Evolutionary conservation across 2,113 vertebrate species (phyloP).

Genomic region (Lathamus discolor): DNA sequence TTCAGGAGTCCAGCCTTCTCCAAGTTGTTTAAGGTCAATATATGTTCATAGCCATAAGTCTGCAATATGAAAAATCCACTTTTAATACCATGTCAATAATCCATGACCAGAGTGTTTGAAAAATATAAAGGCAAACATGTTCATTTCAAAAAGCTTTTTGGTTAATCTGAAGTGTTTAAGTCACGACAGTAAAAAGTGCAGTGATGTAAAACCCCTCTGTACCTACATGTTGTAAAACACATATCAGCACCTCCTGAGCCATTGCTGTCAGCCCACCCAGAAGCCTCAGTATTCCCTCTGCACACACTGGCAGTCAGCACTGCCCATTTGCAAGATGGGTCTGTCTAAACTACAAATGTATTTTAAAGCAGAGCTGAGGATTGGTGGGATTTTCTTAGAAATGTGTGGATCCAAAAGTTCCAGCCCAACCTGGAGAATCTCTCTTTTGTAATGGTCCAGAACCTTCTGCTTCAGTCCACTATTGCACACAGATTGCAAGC

Average conservation of each 20-base stretch:
- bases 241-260: not conserved
- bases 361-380: not conserved
- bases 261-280: not conserved
- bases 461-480: slow-evolving; percentile 96
- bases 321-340: not conserved
- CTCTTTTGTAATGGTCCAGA: slow-evolving; percentile 92
- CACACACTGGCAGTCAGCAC: not conserved
- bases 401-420: not conserved
- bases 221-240: not conserved
- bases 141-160: not conserved
- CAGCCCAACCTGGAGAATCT: slow-evolving; percentile 90
- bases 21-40: slow-evolving; percentile 91
- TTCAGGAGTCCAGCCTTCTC: slow-evolving; percentile 93
- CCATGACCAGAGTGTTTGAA: not conserved
- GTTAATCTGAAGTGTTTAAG: not conserved
- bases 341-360: not conserved
- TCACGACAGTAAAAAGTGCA: not conserved
- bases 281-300: not conserved
- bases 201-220: not conserved
- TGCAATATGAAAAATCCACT: slow-evolving; percentile 47
- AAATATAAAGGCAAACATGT: not conserved
- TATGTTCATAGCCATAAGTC: slow-evolving; percentile 95
- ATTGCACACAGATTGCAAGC: slow-evolving; percentile 95
- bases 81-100: not conserved
- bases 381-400: not conserved